Evolutionary conservation across 2,113 vertebrate genomes (phyloP).

Genomic region (Salvelinus sp.): DNA sequence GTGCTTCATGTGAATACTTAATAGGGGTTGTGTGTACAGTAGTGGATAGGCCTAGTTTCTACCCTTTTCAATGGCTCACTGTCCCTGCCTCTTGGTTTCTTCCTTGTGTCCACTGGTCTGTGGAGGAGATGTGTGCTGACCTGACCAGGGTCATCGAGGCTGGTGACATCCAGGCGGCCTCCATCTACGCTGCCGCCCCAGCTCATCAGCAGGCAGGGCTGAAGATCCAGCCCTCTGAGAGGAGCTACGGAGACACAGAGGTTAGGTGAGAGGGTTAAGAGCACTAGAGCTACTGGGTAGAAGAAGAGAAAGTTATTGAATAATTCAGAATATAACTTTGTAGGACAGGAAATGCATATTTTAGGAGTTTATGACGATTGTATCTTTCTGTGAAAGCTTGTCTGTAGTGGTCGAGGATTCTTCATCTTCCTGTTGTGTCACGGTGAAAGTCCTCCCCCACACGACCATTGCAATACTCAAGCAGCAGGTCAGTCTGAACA

Average conservation of each 20-base stretch:
- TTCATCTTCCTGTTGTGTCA: constrained; percentile 81
- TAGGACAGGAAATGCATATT: not conserved
- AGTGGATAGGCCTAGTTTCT: not conserved
- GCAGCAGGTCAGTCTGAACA: constrained; percentile 78
- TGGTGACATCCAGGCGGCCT: constrained; percentile 77
- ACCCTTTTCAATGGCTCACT: not conserved
- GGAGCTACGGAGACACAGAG: constrained; percentile 75
- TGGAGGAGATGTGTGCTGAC: constrained; percentile 80
- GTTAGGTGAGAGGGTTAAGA: constrained; percentile 72
- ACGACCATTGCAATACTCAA: constrained; percentile 82
- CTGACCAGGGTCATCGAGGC: constrained; percentile 78
- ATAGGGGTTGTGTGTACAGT: no score
- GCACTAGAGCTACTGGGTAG: not conserved
- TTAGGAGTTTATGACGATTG: not conserved
- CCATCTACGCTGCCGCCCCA: constrained; percentile 71
- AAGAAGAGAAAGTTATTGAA: not conserved
- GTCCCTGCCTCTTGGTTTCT: not conserved
- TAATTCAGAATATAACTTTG: not conserved
- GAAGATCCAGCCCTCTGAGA: constrained; percentile 71
- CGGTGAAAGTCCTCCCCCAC: constrained; percentile 78
- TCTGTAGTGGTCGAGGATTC: constrained; percentile 88
- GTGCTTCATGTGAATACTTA: no score
- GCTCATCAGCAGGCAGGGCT: constrained; percentile 76
- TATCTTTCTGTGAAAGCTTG: constrained; percentile 68
- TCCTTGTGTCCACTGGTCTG: not conserved